These are phyloP conservation scores for Drosophila rellima DNA, from an alignment of 2,888 invertebrate species.

Conservation along the genomic window DNA sequence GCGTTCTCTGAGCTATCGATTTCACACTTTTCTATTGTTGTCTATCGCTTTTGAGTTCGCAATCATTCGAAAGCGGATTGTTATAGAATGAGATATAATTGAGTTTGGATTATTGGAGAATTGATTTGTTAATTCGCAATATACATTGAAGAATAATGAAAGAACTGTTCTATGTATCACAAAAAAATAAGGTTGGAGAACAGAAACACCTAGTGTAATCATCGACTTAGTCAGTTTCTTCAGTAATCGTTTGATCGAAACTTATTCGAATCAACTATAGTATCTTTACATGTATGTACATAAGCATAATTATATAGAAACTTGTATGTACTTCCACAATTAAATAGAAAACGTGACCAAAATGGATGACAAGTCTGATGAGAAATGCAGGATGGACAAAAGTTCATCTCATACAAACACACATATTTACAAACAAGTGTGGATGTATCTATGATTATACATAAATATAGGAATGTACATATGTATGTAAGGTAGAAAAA, in stretches of 20 bases:
- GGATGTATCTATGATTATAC: not conserved
- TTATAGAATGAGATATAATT: not conserved
- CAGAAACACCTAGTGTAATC: not conserved
- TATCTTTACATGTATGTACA: not conserved
- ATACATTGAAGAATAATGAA: too few species aligned
- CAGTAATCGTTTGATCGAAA: slow-evolving; percentile 1
- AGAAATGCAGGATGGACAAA: slow-evolving; percentile 38
- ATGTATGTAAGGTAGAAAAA: slow-evolving; percentile 43
- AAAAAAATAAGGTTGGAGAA: too few species aligned
- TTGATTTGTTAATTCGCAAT: not conserved
- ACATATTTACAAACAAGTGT: not conserved
- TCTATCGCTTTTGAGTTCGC: not conserved
- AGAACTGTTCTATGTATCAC: too few species aligned
- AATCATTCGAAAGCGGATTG: not conserved
- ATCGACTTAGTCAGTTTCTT: not conserved
- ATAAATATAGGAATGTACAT: too few species aligned
- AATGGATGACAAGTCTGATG: slow-evolving; percentile 59
- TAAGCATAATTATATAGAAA: slow-evolving; percentile 1
- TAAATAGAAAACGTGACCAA: slow-evolving; percentile 73
- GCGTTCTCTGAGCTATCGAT: slow-evolving; percentile 16
- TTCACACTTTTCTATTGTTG: slow-evolving; percentile 12
- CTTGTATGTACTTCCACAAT: slow-evolving; percentile 31
- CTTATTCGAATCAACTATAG: not conserved
- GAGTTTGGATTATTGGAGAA: not conserved
- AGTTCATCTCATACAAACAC: slow-evolving; percentile 13